Evolutionary conservation across 2,888 invertebrate genomes (phyloP), one percentile per base, ranked within the genome.

Genomic region (Lissocephala sabroskyi): DNA sequence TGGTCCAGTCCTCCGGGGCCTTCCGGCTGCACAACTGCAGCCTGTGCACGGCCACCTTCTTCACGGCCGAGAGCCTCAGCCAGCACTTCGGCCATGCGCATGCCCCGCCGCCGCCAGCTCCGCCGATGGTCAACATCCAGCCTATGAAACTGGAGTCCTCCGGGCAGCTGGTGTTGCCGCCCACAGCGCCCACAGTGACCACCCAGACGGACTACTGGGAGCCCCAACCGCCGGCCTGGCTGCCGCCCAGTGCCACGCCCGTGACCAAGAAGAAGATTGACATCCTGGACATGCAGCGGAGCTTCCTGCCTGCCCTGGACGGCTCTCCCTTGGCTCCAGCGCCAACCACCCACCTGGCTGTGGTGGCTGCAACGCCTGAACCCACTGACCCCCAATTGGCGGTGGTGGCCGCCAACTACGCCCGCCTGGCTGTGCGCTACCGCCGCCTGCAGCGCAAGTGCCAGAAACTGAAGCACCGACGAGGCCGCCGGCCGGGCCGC

Each of bases 21-120:
- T 83, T 83, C 48, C 79, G 80, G 1, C 48, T 83, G 11, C 76
- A 81, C 43, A 77, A 79, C 2, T 84, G 84, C 35, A 66, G 54
- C 6, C 59, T 78, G n/a, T 83, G 82, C 48, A 70, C 67, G 17
- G 65, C 76, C 3, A 83, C 82, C 18, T 84, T 82, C 49, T 81
- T 84, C 30, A 80, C 81, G 1, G 52, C 71, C 1, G 82, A 82
- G 9, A 78, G 76, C 11, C 52, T 83, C 1, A 74, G 68, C 23
- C 82, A 82, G 28, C 82, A 83, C 26, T 63, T 63, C 19, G 48
- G 45, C 0, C 57, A 62, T 1, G 45, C 50, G 2, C 78, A 74
- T 51, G 45, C 19, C 16, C 29, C n/a, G n/a, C 59, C 11, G 19
- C 52, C 7, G 11, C 33, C 48, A 4, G 14, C 45, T 3, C 18